A percentile compares a stretch with the other conserved stretches of the same genome.
Evolutionary conservation across 37 sponge, comb jelly and placozoan genomes (phyloP).

Genomic region (Axinella damicornis): DNA sequence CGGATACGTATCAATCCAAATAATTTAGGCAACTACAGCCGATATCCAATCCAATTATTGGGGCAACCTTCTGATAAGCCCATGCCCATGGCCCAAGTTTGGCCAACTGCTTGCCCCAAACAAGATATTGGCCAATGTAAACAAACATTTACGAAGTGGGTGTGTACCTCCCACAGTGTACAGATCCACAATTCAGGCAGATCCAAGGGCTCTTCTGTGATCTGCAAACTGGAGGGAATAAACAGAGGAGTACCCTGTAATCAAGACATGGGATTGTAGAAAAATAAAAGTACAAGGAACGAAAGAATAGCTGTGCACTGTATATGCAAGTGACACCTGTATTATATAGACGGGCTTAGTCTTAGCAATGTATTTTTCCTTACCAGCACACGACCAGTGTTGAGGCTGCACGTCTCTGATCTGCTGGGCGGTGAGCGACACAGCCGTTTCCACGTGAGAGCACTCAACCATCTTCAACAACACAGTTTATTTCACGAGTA

Average conservation of each 20-base stretch:
- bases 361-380: too few species aligned
- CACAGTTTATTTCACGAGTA: background rate
- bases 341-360: background rate
- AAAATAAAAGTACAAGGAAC: too few species aligned
- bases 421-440: conserved; percentile 19
- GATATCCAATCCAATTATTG: too few species aligned
- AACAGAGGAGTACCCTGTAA: background rate
- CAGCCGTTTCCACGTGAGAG: conserved; percentile 41
- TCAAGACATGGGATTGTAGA: too few species aligned
- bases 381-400: conserved; percentile 60
- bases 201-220: conserved; percentile 78
- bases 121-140: background rate
- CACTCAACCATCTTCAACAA: conserved; percentile 45
- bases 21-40: too few species aligned
- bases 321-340: too few species aligned
- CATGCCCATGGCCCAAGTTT: too few species aligned
- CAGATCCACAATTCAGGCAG: conserved; percentile 68
- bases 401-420: conserved; percentile 13
- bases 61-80: too few species aligned
- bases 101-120: background rate
- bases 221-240: conserved; percentile 44
- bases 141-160: background rate
- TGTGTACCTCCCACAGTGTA: conserved; percentile 75
- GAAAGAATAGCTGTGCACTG: too few species aligned
- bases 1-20: too few species aligned